Evolutionary conservation across 1,140 invertebrate species (phyloP), one percentile per base, ranked within the genome.

Genomic region (Drosophila sucinea): DNA sequence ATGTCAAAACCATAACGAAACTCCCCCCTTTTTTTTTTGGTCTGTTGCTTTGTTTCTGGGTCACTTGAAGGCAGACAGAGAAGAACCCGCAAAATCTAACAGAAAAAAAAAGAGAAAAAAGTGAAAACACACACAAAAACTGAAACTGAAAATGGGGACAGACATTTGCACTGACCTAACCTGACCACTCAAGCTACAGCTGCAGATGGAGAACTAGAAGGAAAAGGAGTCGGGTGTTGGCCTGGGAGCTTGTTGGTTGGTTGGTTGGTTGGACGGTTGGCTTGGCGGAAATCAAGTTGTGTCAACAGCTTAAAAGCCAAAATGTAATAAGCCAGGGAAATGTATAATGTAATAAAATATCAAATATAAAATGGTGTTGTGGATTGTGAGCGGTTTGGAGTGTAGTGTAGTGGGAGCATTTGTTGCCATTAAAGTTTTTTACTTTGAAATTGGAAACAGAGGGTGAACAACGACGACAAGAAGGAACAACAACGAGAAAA

Each of bases 321-420:
- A 89, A 89, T 89, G 84, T 89, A 89, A 89, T 89, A 89, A 89
- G 84, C 84, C 84, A 90, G 85, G 77, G 84, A 90, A 89, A 90
- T 89, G 85, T 90, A 58, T 58, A 89, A 89, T 81, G 84, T 87
- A 89, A 89, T 90, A 90, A 90, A 89, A 90, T 89, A 89, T 90
- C 85, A 89, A 89, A 90, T 85, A 90, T 81, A 87, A 75, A 84
- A 81, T 65, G 73, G 44, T 51, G 64, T 51, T 60, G 63, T 54
- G 27, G 40, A 29, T 32, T 57, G 35, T 27, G 10, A 67, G 65
- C 72, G 68, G 73, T 68, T 68, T 70, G 66, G 70, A 73, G 67
- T 55, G 73, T 2, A 47, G 44, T 47, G 44, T 51, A 27, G 44
- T 51, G 44, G 44, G 44, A 51, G 69, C 80, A 77, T 83, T 89